Evolutionary conservation across 2,888 invertebrate species (phyloP).

Genomic region (Ectobius pallidus): DNA sequence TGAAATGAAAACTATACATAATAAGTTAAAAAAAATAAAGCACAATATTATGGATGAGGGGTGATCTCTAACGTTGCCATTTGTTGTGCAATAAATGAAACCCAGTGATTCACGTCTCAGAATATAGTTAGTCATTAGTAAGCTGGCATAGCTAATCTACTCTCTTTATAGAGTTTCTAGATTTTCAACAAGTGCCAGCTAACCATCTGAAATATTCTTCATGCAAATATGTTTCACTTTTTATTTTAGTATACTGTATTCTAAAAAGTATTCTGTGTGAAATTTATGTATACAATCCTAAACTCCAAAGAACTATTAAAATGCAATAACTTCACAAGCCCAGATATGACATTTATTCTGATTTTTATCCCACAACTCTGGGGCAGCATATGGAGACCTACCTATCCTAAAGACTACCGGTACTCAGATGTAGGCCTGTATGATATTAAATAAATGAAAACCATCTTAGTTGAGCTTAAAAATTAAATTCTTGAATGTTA

Average conservation of each 20-base stretch:
- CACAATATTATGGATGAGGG: too few species aligned
- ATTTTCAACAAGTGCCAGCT: background rate
- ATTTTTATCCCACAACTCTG: too few species aligned
- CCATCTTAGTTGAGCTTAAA: too few species aligned
- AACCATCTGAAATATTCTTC: background rate
- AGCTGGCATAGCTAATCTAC: slow-evolving; percentile 1
- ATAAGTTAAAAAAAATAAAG: too few species aligned
- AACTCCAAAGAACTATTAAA: background rate
- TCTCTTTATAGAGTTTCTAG: background rate
- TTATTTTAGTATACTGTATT: background rate
- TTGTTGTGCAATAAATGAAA: too few species aligned
- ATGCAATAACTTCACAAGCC: background rate
- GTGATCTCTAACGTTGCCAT: too few species aligned
- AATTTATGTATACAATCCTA: background rate
- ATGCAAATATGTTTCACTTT: background rate
- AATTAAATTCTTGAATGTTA: too few species aligned
- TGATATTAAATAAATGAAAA: too few species aligned
- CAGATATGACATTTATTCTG: background rate
- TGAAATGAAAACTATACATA: too few species aligned
- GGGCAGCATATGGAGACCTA: too few species aligned
- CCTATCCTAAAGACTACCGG: too few species aligned
- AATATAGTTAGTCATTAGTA: background rate
- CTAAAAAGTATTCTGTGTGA: background rate
- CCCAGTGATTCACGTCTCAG: background rate
- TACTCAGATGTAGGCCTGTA: too few species aligned